These are phyloP conservation scores for Archips crataeganus DNA, from an alignment of 2,888 invertebrate species.

Conservation along the genomic window DNA sequence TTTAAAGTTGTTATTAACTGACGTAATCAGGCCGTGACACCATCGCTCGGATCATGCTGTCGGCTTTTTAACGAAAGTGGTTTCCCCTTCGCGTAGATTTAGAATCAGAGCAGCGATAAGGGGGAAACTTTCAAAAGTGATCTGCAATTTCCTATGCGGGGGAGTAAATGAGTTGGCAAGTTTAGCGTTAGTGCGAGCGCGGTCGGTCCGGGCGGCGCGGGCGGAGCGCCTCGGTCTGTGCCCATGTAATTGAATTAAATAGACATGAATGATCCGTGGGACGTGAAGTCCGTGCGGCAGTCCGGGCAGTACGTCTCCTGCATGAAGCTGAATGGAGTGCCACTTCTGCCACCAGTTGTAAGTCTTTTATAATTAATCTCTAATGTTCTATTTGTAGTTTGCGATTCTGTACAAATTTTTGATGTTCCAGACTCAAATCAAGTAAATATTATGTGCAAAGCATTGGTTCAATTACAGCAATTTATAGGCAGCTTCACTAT, in stretches of 20 bases:
- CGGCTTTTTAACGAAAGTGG: constrained; percentile 60
- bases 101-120: constrained; percentile 45
- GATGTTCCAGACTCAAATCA: constrained; percentile 14
- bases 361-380: constrained; percentile 53
- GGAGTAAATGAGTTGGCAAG: constrained; percentile 32
- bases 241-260: constrained; percentile 47
- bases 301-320: constrained; percentile 87
- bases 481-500: constrained; percentile 4
- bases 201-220: constrained; percentile 7
- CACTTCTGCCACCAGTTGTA: constrained; percentile 92
- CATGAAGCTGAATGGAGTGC: constrained; percentile 90
- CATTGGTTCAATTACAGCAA: constrained; percentile 3
- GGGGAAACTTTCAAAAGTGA: constrained; percentile 52
- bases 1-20: constrained; percentile 62
- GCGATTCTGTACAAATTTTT: constrained; percentile 5
- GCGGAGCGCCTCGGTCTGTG: constrained; percentile 5
- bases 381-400: not conserved
- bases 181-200: constrained; percentile 9
- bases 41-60: constrained; percentile 63
- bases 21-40: constrained; percentile 80
- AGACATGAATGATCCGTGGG: constrained; percentile 81
- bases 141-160: constrained; percentile 49
- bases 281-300: constrained; percentile 76
- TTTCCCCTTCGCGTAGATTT: constrained; percentile 55
- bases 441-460: constrained; percentile 21